Conservation (phyloP, 2,888 invertebrate genomes). For the Microctonus brassicae region DNA sequence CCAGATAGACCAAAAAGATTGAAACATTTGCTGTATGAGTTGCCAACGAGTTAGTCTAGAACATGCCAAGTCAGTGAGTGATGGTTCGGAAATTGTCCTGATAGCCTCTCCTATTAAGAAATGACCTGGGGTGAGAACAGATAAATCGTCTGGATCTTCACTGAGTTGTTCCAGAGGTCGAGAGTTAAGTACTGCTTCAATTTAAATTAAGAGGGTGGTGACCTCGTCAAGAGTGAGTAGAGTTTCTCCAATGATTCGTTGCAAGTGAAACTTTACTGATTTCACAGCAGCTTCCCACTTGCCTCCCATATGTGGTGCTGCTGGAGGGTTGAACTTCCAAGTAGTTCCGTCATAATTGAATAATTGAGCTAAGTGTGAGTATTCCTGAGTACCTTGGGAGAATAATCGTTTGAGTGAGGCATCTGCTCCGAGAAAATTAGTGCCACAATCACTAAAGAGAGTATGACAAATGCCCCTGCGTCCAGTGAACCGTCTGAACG, state of each 20-base stretch:
- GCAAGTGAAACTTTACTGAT: not conserved
- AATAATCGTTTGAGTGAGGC: not conserved
- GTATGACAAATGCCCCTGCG: constrained; percentile 29
- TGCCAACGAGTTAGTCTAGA: not conserved
- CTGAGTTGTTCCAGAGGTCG: constrained; percentile 38
- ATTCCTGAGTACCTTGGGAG: not conserved
- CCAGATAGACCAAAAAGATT: constrained; percentile 36
- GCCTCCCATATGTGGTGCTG: not conserved
- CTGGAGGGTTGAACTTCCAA: not conserved
- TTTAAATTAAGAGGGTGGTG: constrained; percentile 18
- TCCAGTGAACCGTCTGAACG: constrained; percentile 30
- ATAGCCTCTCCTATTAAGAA: constrained; percentile 33
- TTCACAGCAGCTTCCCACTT: not conserved
- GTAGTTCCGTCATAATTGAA: not conserved
- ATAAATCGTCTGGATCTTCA: constrained; percentile 34
- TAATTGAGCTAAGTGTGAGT: not conserved
- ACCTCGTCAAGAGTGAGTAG: constrained; percentile 26
- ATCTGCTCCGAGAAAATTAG: constrained; percentile 36
- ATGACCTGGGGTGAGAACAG: constrained; percentile 30
- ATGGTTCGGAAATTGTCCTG: constrained; percentile 9
- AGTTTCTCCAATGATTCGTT: constrained; percentile 8
- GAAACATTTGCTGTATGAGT: not conserved
- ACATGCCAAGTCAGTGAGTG: not conserved
- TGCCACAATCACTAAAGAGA: constrained; percentile 38
- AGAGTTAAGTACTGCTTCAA: constrained; percentile 45